Percentiles rank a stretch among this genome's conserved stretches.
Evolutionary conservation across 2,888 invertebrate genomes (phyloP).

Genomic region (Nephrotoma appendiculata): DNA sequence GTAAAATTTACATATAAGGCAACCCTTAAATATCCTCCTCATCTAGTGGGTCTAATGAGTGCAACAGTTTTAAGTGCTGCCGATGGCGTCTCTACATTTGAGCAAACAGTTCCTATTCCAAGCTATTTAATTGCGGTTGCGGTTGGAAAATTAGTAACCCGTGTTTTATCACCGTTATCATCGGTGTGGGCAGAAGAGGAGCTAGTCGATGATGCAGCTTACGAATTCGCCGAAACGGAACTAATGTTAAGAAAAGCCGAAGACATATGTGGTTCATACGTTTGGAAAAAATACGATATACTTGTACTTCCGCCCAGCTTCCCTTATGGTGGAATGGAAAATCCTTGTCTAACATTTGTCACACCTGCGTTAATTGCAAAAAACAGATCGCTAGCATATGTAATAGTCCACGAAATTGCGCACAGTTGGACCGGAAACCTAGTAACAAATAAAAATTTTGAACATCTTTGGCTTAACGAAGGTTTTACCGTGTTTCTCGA

Average conservation of each 20-base stretch:
- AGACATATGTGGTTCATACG: conserved; percentile 72
- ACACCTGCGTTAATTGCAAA: conserved; percentile 79
- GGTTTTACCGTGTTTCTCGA: conserved; percentile 83
- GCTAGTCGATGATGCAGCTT: conserved; percentile 65
- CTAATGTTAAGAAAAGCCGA: conserved; percentile 70
- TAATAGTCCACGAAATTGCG: conserved; percentile 89
- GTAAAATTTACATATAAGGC: conserved; percentile 79
- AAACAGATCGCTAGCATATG: conserved; percentile 76
- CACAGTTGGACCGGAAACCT: conserved; percentile 95
- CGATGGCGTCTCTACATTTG: conserved; percentile 41
- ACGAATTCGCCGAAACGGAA: conserved; percentile 83
- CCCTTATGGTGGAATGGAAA: conserved; percentile 96
- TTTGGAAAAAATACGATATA: conserved; percentile 81
- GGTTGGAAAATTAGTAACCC: conserved; percentile 63
- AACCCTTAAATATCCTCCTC: conserved; percentile 51
- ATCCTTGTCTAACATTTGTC: conserved; percentile 90
- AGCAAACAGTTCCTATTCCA: conserved; percentile 70
- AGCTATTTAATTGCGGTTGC: conserved; percentile 83
- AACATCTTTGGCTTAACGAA: conserved; percentile 96
- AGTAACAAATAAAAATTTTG: conserved; percentile 83
- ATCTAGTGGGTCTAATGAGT: conserved; percentile 78
- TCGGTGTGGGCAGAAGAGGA: conserved; percentile 84
- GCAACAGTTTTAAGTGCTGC: conserved; percentile 41
- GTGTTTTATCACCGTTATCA: conserved; percentile 61
- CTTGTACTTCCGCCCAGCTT: conserved; percentile 80